Evolutionary conservation across 2,888 invertebrate genomes (phyloP).

Genomic region (Drosophila gaucha): DNA sequence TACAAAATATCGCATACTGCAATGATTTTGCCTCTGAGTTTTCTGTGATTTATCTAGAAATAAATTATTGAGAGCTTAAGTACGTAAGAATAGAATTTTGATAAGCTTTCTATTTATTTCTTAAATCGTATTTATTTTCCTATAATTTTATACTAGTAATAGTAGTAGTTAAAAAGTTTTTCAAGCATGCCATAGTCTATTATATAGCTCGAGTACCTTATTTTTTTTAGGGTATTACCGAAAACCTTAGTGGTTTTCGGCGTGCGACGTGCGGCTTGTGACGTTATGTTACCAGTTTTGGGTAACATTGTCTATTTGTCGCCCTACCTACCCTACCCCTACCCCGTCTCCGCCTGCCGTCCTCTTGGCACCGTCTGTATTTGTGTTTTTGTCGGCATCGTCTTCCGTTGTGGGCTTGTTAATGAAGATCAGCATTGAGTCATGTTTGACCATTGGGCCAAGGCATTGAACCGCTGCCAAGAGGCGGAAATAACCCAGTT

Average conservation of each 20-base stretch:
- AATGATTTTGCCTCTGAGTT: too few species aligned
- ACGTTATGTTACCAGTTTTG: conserved; percentile 70
- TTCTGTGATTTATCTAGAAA: too few species aligned
- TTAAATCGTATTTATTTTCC: too few species aligned
- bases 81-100: too few species aligned
- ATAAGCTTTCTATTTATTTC: too few species aligned
- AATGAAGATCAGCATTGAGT: conserved; percentile 72
- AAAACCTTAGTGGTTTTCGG: conserved; percentile 25
- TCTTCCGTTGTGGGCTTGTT: conserved; percentile 55
- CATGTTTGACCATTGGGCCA: conserved; percentile 59
- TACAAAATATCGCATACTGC: too few species aligned
- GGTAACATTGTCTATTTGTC: conserved; percentile 50
- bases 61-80: too few species aligned
- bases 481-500: conserved; percentile 72
- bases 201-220: background rate
- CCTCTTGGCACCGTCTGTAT: conserved; percentile 5
- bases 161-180: background rate
- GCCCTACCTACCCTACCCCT: too few species aligned
- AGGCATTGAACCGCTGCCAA: conserved; percentile 67
- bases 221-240: conserved; percentile 41
- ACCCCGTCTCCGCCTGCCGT: background rate
- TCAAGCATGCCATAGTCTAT: background rate
- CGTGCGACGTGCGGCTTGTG: conserved; percentile 39
- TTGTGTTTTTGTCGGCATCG: conserved; percentile 36
- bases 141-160: too few species aligned